Conservation (phyloP, 92 coral and sea anemone species). For the Zoanthus solanderi region DNA sequence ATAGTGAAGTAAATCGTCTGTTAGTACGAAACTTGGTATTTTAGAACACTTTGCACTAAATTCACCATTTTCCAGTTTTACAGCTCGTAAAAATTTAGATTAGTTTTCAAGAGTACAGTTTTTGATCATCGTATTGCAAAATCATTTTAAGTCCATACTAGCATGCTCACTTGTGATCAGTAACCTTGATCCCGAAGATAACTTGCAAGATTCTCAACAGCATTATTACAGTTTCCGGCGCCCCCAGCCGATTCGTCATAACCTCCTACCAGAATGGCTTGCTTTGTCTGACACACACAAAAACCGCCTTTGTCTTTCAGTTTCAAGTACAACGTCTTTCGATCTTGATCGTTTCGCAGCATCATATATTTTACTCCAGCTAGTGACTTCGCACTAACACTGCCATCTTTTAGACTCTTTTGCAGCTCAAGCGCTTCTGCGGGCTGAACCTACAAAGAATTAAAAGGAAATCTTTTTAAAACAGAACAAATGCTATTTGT, state of each 20-base stretch:
- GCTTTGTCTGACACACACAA: slow-evolving; percentile 76
- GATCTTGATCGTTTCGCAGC: slow-evolving; percentile 80
- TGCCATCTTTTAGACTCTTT: slow-evolving; percentile 85
- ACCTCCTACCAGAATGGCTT: slow-evolving; percentile 78
- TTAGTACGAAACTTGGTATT: background rate
- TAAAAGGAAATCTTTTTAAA: background rate
- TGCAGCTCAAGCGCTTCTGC: slow-evolving; percentile 75
- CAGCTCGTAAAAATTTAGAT: background rate
- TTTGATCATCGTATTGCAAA: background rate
- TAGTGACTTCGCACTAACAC: slow-evolving; percentile 67
- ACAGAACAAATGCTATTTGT: background rate
- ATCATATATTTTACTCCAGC: slow-evolving; percentile 82
- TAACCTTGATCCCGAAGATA: slow-evolving; percentile 74
- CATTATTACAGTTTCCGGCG: slow-evolving; percentile 84
- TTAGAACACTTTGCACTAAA: background rate
- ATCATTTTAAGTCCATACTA: background rate
- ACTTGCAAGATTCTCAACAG: slow-evolving; percentile 73
- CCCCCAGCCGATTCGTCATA: slow-evolving; percentile 85
- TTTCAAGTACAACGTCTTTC: slow-evolving; percentile 75
- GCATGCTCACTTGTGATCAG: slow-evolving; percentile 1
- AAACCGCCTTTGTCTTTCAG: slow-evolving; percentile 84
- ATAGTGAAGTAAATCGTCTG: background rate
- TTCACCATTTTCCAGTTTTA: background rate
- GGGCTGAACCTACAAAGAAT: slow-evolving; percentile 55
- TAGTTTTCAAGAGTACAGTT: background rate